Evolutionary conservation across 2,888 invertebrate genomes (phyloP).

Genomic region (Leptura quadrifasciata): DNA sequence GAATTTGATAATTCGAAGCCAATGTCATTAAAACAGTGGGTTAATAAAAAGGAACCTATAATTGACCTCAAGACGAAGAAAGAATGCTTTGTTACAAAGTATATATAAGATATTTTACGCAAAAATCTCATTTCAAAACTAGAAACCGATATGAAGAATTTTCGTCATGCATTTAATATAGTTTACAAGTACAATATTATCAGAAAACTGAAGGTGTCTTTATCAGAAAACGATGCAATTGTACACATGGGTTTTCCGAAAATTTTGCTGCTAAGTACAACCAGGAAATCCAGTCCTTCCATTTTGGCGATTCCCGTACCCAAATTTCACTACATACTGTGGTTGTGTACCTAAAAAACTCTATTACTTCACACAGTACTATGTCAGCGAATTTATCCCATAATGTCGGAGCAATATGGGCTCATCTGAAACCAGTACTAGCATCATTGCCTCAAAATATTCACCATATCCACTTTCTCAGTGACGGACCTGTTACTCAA

Average conservation of each 20-base stretch:
- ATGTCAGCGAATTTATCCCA: conserved; percentile 3
- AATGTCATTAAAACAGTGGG: no score
- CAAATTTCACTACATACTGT: conserved; percentile 18
- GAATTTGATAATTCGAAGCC: no score
- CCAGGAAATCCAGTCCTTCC: conserved; percentile 1
- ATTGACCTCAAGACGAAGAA: no score
- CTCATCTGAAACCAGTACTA: conserved; percentile 15
- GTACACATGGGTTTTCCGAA: conserved; percentile 17
- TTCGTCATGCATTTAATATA: neutral
- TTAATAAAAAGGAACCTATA: no score
- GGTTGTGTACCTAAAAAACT: neutral
- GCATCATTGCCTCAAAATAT: neutral
- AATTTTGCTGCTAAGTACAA: conserved; percentile 10
- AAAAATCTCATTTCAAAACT: neutral
- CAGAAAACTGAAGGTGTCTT: neutral
- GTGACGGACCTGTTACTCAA: conserved; percentile 18
- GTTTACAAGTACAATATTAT: neutral
- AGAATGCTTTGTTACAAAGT: neutral
- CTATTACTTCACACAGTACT: neutral
- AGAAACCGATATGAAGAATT: neutral
- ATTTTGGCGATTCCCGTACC: conserved; percentile 21
- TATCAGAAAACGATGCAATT: neutral
- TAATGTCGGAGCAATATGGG: neutral
- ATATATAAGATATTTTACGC: neutral
- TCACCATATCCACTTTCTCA: neutral